Percentiles rank a stretch among this genome's conserved stretches.
Conservation (phyloP, 30 jellyfish, hydroid and myxozoan genomes). For the Mastigias papua region DNA sequence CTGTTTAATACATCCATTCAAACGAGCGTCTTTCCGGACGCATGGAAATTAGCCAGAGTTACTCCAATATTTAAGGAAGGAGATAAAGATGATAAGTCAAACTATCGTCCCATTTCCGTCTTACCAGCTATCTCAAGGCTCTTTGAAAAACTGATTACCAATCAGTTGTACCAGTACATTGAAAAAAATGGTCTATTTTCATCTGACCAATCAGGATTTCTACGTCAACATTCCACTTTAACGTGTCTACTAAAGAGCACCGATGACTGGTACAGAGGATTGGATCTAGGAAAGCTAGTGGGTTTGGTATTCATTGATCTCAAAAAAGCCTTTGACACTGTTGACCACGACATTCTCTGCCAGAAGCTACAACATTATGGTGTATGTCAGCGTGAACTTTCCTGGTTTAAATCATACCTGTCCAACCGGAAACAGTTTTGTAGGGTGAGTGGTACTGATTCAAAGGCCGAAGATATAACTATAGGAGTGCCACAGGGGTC, state of each 20-base stretch:
- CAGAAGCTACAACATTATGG: slow-evolving; percentile 13
- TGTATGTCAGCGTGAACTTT: slow-evolving; percentile 14
- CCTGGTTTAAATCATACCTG: slow-evolving; percentile 53
- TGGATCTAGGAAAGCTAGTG: neutral
- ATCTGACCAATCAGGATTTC: slow-evolving; percentile 22
- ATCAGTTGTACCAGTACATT: slow-evolving; percentile 45
- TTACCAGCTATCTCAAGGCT: slow-evolving; percentile 28
- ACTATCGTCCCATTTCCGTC: slow-evolving; percentile 49
- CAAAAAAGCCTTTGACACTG: slow-evolving; percentile 7
- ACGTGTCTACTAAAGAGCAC: neutral
- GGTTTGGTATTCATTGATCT: neutral
- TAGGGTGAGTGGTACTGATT: slow-evolving; percentile 16
- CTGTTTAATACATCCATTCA: slow-evolving; percentile 45
- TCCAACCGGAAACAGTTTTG: slow-evolving; percentile 37
- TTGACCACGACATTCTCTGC: slow-evolving; percentile 18
- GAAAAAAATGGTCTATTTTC: slow-evolving; percentile 29
- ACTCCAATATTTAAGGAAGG: slow-evolving; percentile 33
- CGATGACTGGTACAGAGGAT: slow-evolving; percentile 4
- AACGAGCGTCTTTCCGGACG: slow-evolving; percentile 45
- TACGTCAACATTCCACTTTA: slow-evolving; percentile 10
- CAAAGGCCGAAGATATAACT: slow-evolving; percentile 1
- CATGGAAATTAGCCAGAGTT: slow-evolving; percentile 62
- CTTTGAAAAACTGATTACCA: slow-evolving; percentile 39
- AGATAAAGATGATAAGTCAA: slow-evolving; percentile 9
- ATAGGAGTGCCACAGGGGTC: slow-evolving; percentile 50